Conservation (phyloP, 2,113 vertebrate species). For the Pongo abelii region DNA sequence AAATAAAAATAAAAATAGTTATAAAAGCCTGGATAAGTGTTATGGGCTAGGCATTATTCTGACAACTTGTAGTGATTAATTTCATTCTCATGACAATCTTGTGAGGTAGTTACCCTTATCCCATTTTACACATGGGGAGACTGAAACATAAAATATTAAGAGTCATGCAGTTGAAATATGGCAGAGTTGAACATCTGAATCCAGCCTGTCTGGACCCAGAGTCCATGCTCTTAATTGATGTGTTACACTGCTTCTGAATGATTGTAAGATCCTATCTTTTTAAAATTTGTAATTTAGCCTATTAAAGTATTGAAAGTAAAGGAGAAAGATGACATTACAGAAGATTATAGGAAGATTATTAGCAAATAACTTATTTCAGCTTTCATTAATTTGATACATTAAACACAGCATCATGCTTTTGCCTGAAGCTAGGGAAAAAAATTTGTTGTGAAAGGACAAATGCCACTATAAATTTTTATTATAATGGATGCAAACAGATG, state of each 20-base stretch:
- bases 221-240: background rate
- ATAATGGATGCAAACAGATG: constrained; percentile 3
- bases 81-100: background rate
- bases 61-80: background rate
- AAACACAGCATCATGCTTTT: constrained; percentile 36
- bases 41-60: background rate
- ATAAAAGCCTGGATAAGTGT: background rate
- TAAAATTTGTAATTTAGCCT: constrained; percentile 25
- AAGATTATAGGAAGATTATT: constrained; percentile 7
- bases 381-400: constrained; percentile 41
- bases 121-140: background rate
- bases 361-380: constrained; percentile 12
- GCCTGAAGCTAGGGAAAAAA: background rate
- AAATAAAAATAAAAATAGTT: background rate
- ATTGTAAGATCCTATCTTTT: constrained; percentile 5
- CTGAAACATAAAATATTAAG: background rate
- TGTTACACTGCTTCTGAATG: background rate
- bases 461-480: constrained; percentile 28
- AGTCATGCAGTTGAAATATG: background rate
- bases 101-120: background rate
- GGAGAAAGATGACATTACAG: constrained; percentile 14
- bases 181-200: background rate
- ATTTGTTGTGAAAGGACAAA: constrained; percentile 54
- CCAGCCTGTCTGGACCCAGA: background rate
- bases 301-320: constrained; percentile 30